Evolutionary conservation across 2,888 invertebrate genomes (phyloP), one percentile per base, ranked within the genome.

Genomic region (Agrotis ipsilon): DNA sequence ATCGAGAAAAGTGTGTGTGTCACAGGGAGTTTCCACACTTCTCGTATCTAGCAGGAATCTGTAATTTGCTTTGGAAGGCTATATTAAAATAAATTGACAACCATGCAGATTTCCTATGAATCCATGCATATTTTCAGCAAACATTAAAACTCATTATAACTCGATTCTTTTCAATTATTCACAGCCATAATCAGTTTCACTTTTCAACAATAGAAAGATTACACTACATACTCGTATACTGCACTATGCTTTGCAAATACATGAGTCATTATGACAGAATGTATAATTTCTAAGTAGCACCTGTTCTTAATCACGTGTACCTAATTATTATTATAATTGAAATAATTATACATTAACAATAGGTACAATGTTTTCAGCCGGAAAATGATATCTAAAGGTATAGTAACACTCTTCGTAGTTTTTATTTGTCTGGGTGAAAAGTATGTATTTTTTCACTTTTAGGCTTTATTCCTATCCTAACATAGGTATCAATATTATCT

Each of bases 281-380:
- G 46, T 7, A 4, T 24, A 48, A n/a, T 18, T 18, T 39, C 3
- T 19, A 24, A 14, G 27, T 27, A 48, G n/a, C 67, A 57, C 24
- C 48, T 49, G 68, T 43, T 57, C 49, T 49, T 13, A 57, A 57
- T 67, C 19, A 57, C 27, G 39, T 68, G 21, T 54, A n/a, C n/a
- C n/a, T n/a, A 11, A 32, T 63, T 21, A 14, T 14, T 14, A 21
- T 46, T 32, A 13, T n/a, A 21, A 39, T 65, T 54, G 16, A 32
- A 45, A 11, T 62, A 51, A 67, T 67, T 14, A 18, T 39, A 39
- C 39, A 9, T 32, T 32, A 32, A 32, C 24, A 3, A 27, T 27
- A 27, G 6, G 3, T 32, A 16, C 24, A 52, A 52, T 52, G 7
- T 7, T 52, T 16, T 9, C 21, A 7, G 24, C 9, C 46, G 18